Percentiles rank a stretch among this genome's conserved stretches.
Conservation (phyloP, 2,113 vertebrate species). For the Saguinus midas region DNA sequence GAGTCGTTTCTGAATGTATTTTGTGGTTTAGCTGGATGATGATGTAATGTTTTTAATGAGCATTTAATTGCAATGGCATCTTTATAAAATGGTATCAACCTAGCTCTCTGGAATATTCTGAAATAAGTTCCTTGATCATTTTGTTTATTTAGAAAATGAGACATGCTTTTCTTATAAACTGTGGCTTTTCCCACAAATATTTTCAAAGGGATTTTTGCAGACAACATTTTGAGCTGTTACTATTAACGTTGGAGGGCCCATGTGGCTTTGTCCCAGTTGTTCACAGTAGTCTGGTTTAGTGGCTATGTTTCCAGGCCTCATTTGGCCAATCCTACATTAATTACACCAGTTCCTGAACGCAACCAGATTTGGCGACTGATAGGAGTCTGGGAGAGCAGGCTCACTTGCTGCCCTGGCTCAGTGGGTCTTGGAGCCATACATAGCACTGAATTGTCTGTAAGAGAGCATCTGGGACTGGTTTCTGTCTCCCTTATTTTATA, state of each 20-base stretch:
- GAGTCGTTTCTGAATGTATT: not conserved
- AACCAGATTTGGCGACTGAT: not conserved
- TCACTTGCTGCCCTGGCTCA: not conserved
- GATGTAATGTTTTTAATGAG: conserved; percentile 54
- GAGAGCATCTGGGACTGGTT: not conserved
- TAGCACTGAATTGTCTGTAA: not conserved
- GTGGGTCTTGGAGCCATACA: not conserved
- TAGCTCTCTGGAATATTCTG: conserved; percentile 30
- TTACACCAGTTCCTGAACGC: not conserved
- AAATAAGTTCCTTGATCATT: conserved; percentile 31
- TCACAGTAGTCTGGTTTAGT: not conserved
- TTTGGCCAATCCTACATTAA: not conserved
- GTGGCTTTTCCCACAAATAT: not conserved
- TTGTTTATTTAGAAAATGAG: conserved; percentile 49
- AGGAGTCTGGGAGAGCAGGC: not conserved
- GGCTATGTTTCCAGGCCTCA: conserved; percentile 7
- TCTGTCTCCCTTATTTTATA: not conserved
- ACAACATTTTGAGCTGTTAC: not conserved
- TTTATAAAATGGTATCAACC: conserved; percentile 53
- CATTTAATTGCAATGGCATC: conserved; percentile 52
- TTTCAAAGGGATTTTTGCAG: conserved; percentile 14
- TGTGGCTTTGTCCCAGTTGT: not conserved
- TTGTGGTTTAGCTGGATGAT: conserved; percentile 39
- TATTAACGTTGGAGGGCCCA: not conserved
- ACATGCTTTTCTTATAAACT: conserved; percentile 14